phyloP scores from a whole-genome alignment of 2,797 vertebrate genomes.

The Adrianichthys oophorus region DNA sequence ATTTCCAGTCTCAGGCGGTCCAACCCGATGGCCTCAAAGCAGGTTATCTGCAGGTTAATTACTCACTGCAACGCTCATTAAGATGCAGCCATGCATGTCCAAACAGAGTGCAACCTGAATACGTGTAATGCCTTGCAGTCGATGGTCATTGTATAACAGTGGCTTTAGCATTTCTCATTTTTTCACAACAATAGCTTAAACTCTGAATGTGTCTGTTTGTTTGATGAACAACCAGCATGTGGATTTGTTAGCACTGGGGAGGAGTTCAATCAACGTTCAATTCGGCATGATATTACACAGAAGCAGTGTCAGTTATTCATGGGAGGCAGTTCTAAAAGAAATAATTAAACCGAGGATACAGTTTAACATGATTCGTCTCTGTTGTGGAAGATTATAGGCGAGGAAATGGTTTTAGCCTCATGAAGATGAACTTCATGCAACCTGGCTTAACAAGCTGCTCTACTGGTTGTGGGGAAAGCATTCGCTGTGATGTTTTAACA shows the following conservation, averaged over 20 bases:
- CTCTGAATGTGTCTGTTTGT: no score
- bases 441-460: no score
- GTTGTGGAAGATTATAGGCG: neutral
- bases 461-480: no score
- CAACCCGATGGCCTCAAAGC: constrained; percentile 39
- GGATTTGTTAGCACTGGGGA: neutral
- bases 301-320: neutral
- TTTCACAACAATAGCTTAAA: no score
- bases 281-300: neutral
- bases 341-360: neutral
- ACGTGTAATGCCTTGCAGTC: constrained; percentile 13
- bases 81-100: constrained; percentile 24
- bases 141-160: constrained; percentile 7
- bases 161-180: neutral
- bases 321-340: neutral
- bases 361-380: neutral
- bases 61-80: constrained; percentile 47
- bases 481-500: no score
- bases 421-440: neutral
- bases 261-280: neutral
- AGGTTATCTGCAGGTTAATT: constrained; percentile 62
- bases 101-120: constrained; percentile 10
- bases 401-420: neutral
- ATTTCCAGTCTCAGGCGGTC: constrained; percentile 22
- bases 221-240: no score